Base-by-base conservation (phyloP, 2,888 invertebrate genomes). In the Catocala fraxini region DNA sequence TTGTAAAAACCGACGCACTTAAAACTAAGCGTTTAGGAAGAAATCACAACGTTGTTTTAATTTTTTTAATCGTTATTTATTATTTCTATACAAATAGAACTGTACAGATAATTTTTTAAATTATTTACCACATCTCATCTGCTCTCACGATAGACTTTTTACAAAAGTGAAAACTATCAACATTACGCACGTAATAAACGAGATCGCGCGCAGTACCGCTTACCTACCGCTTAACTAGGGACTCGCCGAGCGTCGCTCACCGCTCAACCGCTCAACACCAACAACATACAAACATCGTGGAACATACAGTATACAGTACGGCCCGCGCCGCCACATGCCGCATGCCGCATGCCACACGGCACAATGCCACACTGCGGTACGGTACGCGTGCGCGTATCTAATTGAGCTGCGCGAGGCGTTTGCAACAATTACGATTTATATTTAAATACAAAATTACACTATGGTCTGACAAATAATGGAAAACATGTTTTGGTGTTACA, bases 31-130 rank as follows among this genome's bases (percentile, higher is more conserved):
- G 76, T 76, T 80, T 74, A 87, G 89, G 88, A 92, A 87, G 89
- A 93, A 93, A 93, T 93, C 93, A 94, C 92, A 93, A 93, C 90
- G 88, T 91, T 85, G 83, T 91, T 90, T 87, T 84, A 89, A 86
- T 88, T 90, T 92, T 90, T 94, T 92, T 87, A 93, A 94, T 94
- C 91, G 87, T 95, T 94, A 93, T 94, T 94, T 91, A 93, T 94
- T 94, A 94, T 93, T 94, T 94, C 95, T 95, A 95, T 95, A 95
- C 95, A 94, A 95, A 95, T 94, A 95, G 93, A 93, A 94, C 94
- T 95, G 95, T 95, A 95, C 95, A 95, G 94, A 94, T 93, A 92
- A 87, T 91, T 92, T 90, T 79, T 94, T 94, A 93, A 94, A 93
- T 94, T 93, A 91, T 92, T 93, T 90, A 92, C 93, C 90, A 90